phyloP scores from a whole-genome alignment of 2,888 invertebrate species.

The Julus scandinavius region DNA sequence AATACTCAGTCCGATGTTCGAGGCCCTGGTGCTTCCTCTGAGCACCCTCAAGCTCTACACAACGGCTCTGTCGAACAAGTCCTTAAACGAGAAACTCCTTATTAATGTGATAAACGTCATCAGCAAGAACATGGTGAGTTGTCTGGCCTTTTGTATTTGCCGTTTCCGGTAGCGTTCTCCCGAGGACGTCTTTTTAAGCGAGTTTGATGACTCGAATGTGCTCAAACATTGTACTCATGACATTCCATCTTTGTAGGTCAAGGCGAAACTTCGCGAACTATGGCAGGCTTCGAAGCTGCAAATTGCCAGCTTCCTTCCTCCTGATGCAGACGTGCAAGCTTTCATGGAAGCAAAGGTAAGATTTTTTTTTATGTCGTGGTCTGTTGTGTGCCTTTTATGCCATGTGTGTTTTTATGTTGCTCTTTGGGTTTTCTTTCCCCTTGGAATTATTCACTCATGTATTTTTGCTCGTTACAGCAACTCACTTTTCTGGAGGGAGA shows the following conservation, averaged over 20 bases:
- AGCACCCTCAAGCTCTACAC: constrained; percentile 54
- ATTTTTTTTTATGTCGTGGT: too few species aligned
- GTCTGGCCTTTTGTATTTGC: not conserved
- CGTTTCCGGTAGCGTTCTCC: not conserved
- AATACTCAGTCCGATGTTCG: constrained; percentile 71
- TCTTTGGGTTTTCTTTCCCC: too few species aligned
- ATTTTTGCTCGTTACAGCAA: not conserved
- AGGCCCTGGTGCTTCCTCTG: constrained; percentile 61
- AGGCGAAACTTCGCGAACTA: not conserved
- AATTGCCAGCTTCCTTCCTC: not conserved
- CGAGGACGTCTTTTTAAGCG: not conserved
- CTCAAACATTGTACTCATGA: too few species aligned
- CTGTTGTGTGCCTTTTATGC: too few species aligned
- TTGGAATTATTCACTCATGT: too few species aligned
- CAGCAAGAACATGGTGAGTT: constrained; percentile 63
- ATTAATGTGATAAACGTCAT: constrained; percentile 70
- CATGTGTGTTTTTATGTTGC: too few species aligned
- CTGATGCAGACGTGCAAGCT: not conserved
- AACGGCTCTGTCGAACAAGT: not conserved
- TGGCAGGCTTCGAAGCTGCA: not conserved
- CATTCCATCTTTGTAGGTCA: too few species aligned
- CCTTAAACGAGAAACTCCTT: constrained; percentile 68
- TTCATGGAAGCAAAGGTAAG: not conserved
- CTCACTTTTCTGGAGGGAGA: constrained; percentile 19
- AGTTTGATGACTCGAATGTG: too few species aligned